These are phyloP conservation scores for Melieria omissa DNA, from an alignment of 2,888 invertebrate genomes.

Conservation along the genomic window DNA sequence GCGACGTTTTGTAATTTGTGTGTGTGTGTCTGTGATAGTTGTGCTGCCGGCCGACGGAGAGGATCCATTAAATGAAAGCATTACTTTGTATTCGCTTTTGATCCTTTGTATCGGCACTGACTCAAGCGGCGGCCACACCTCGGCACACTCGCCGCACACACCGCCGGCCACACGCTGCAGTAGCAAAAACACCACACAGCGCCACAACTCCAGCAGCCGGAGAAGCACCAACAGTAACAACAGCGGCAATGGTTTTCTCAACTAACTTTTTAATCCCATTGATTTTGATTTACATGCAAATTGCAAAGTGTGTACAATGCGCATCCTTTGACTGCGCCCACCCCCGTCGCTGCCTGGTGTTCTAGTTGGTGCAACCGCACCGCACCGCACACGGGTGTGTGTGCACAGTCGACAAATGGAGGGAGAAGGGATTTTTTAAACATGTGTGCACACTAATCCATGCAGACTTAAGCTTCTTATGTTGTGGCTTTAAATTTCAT, in stretches of 20 bases:
- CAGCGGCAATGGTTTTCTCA: slow-evolving; percentile 19
- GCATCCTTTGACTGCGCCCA: slow-evolving; percentile 25
- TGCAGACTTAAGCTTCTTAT: slow-evolving; percentile 50
- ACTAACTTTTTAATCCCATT: slow-evolving; percentile 59
- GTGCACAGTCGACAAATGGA: background rate
- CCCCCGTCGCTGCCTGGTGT: background rate
- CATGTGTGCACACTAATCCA: slow-evolving; percentile 57
- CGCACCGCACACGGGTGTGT: background rate
- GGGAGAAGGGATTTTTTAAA: slow-evolving; percentile 50
- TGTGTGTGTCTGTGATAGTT: background rate
- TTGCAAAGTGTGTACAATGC: slow-evolving; percentile 43
- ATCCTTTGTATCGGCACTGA: too few relatives aligned
- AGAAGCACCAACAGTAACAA: background rate
- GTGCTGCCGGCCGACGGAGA: background rate
- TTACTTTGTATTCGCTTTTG: slow-evolving; percentile 9
- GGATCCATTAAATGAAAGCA: slow-evolving; percentile 9
- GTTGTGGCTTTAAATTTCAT: slow-evolving; percentile 58
- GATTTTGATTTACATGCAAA: slow-evolving; percentile 59
- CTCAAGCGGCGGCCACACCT: too few relatives aligned
- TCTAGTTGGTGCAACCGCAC: background rate
- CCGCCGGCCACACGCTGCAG: too few relatives aligned
- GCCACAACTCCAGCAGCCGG: background rate
- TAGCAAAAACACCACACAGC: background rate
- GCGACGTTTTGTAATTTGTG: too few relatives aligned
- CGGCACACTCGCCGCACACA: too few relatives aligned